phyloP scores from a whole-genome alignment of 1,140 invertebrate genomes.

The Atta texana region DNA sequence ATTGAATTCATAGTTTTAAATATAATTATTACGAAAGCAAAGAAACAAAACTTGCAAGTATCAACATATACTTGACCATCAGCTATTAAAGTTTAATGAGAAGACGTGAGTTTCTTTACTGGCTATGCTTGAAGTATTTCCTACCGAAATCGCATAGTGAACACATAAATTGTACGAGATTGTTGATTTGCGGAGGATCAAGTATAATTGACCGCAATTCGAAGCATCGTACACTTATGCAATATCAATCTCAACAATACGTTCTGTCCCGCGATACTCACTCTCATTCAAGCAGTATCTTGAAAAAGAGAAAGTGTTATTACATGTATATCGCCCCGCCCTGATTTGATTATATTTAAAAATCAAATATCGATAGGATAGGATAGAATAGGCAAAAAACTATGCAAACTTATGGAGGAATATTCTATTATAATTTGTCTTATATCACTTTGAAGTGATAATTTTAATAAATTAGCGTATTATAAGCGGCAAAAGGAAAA shows the following conservation, averaged over 20 bases:
- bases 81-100: slow-evolving; percentile 17
- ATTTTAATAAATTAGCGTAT: not conserved
- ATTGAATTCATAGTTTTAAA: not conserved
- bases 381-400: not conserved
- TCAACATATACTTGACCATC: not conserved
- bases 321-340: slow-evolving; percentile 21
- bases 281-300: slow-evolving; percentile 46
- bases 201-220: slow-evolving; percentile 43
- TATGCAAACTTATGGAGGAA: not conserved
- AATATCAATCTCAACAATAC: slow-evolving; percentile 58
- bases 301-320: slow-evolving; percentile 59
- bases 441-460: not conserved
- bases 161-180: slow-evolving; percentile 58
- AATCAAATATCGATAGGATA: slow-evolving; percentile 23
- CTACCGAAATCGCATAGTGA: slow-evolving; percentile 24
- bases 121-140: not conserved
- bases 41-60: not conserved
- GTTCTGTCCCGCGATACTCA: slow-evolving; percentile 16
- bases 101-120: not conserved
- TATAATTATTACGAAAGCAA: not conserved
- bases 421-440: not conserved
- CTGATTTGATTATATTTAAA: slow-evolving; percentile 37
- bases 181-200: slow-evolving; percentile 68
- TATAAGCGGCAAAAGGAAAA: not conserved
- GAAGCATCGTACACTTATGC: slow-evolving; percentile 27